Evolutionary conservation across 2,797 vertebrate species (phyloP).

Genomic region (Characodon lateralis): DNA sequence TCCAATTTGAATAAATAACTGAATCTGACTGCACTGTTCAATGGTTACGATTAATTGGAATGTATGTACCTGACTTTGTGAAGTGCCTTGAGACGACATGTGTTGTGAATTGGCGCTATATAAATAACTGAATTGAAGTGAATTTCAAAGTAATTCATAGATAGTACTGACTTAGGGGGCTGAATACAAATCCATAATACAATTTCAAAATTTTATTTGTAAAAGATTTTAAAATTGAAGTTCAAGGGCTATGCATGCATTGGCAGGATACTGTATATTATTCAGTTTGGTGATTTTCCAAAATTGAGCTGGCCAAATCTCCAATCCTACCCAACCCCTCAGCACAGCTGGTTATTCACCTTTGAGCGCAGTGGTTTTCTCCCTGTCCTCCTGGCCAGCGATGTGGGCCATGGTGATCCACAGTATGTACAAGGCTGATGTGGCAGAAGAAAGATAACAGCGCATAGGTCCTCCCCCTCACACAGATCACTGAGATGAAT

Average conservation of each 20-base stretch:
- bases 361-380: conserved; percentile 95
- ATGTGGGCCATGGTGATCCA: conserved; percentile 91
- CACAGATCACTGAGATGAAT: conserved; percentile 69
- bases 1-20: too few species aligned
- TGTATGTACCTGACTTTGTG: too few species aligned
- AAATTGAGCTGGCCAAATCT: neutral
- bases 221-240: neutral
- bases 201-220: neutral
- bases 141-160: too few species aligned
- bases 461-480: conserved; percentile 81
- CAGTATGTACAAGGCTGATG: conserved; percentile 78
- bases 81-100: too few species aligned
- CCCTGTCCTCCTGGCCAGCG: conserved; percentile 90
- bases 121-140: too few species aligned
- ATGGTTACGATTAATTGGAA: too few species aligned
- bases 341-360: conserved; percentile 71
- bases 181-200: neutral
- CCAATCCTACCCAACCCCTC: neutral
- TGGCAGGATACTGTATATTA: neutral
- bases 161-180: neutral
- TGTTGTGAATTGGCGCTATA: too few species aligned
- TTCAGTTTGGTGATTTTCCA: too few species aligned
- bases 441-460: conserved; percentile 58
- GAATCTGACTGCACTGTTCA: too few species aligned
- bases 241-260: neutral